Evolutionary conservation across 2,113 vertebrate genomes (phyloP), one percentile per base, ranked within the genome.

Genomic region (Lycocorax pyrrhopterus): DNA sequence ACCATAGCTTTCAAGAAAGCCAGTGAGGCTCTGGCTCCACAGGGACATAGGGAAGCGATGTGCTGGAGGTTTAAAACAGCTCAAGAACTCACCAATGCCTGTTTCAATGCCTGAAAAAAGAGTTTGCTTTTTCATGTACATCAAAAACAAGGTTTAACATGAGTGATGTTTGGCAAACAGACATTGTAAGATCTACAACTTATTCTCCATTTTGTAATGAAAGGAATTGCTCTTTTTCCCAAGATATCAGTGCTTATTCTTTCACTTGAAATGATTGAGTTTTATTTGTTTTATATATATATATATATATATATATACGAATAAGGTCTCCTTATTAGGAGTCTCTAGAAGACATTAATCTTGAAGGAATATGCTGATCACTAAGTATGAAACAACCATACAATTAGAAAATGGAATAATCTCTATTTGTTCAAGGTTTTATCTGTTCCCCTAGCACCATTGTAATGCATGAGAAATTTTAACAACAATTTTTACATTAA

Each of bases 11-110:
- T 81, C 49, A 60, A 32, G 66, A 68, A 75, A 78, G 25, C 9
- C 33, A 5, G 23, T 14, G 66, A n/a, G 25, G 27, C 33, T 78
- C 78, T 76, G 75, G 23, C 23, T 86, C 22, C 16, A 13, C 21
- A 14, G 22, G 16, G 22, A 27, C 6, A 32, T 30, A 56, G 75
- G 16, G 33, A 23, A 5, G 41, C 0, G 0, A n/a, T 69, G 22
- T 1, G 0, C 5, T 73, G 62, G 26, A 23, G 18, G 79, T 78
- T 62, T 46, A 22, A 55, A 69, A 52, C 8, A 66, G n/a, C 19
- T 75, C 37, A 39, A 21, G 47, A 39, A 16, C 16, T 64, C 44
- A 44, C 4, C 18, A 37, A 7, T 0, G 3, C 19, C 25, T 76
- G 8, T 16, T 87, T 21, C 33, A 56, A 15, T 59, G 27, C 30